phyloP scores from a whole-genome alignment of 1,140 invertebrate genomes.

The Zaprionus africanus region DNA sequence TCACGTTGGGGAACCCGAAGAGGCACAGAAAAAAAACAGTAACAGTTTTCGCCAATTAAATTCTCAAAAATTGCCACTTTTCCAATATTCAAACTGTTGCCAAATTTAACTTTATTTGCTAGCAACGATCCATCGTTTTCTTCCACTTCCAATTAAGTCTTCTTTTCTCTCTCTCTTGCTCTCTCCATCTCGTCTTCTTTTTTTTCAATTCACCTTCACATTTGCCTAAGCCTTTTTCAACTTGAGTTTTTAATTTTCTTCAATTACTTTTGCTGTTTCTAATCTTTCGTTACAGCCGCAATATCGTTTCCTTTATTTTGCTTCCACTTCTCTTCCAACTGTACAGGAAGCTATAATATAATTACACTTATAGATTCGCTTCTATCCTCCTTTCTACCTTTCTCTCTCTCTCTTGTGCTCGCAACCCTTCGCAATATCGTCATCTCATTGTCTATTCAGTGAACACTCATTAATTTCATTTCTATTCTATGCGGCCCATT shows the following conservation, averaged over 20 bases:
- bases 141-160: background rate
- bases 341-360: constrained; percentile 4
- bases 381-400: background rate
- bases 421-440: background rate
- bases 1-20: background rate
- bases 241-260: constrained; percentile 3
- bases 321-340: background rate
- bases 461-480: constrained; percentile 23
- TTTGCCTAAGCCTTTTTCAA: constrained; percentile 1
- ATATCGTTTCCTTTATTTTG: constrained; percentile 12
- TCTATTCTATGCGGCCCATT: background rate
- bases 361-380: background rate
- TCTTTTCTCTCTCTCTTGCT: background rate
- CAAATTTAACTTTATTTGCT: background rate
- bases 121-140: background rate
- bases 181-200: background rate
- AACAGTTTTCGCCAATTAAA: background rate
- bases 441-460: constrained; percentile 27
- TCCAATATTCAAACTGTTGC: background rate
- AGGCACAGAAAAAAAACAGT: too few species aligned
- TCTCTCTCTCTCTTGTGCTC: background rate
- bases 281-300: background rate
- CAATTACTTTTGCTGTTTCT: constrained; percentile 1
- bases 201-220: background rate
- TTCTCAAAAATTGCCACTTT: background rate